phyloP scores from a whole-genome alignment of 92 coral and sea anemone species.

The Muricea muricata region DNA sequence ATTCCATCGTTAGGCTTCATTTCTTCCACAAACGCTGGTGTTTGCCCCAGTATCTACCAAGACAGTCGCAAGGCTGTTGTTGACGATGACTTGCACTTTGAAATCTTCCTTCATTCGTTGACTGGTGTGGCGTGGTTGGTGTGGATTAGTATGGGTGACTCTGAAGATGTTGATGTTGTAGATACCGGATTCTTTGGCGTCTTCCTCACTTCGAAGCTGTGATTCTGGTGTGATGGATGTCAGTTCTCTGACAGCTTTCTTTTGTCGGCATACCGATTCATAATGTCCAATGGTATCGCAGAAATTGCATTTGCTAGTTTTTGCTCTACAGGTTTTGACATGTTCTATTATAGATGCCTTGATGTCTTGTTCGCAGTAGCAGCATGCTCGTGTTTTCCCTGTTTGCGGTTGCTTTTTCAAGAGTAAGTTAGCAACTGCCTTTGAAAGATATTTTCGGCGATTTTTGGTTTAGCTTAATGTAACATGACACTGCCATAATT shows the following conservation, averaged over 20 bases:
- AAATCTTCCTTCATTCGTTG: too few relatives aligned
- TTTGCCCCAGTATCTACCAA: too few relatives aligned
- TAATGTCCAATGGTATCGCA: conserved; percentile 7
- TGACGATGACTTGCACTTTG: too few relatives aligned
- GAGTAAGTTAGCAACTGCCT: too few relatives aligned
- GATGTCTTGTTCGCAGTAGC: conserved; percentile 10
- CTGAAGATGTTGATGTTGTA: conserved; percentile 1
- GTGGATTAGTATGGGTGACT: neutral
- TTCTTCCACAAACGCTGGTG: too few relatives aligned
- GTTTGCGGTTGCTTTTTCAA: neutral
- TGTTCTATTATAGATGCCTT: conserved; percentile 2
- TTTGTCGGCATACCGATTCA: neutral
- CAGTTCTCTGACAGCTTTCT: conserved; percentile 8
- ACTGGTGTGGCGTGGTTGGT: neutral
- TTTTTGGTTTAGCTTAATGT: too few relatives aligned
- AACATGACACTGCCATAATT: too few relatives aligned
- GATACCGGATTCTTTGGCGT: neutral
- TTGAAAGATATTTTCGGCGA: too few relatives aligned
- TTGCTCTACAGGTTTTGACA: conserved; percentile 8
- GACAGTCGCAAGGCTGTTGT: too few relatives aligned
- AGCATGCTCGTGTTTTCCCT: conserved; percentile 13
- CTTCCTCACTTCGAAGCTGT: neutral
- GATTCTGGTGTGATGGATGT: neutral
- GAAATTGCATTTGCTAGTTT: conserved; percentile 21
- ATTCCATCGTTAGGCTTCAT: too few relatives aligned